Conservation (phyloP, 2,888 invertebrate genomes). For the Nomada goodeniana region DNA sequence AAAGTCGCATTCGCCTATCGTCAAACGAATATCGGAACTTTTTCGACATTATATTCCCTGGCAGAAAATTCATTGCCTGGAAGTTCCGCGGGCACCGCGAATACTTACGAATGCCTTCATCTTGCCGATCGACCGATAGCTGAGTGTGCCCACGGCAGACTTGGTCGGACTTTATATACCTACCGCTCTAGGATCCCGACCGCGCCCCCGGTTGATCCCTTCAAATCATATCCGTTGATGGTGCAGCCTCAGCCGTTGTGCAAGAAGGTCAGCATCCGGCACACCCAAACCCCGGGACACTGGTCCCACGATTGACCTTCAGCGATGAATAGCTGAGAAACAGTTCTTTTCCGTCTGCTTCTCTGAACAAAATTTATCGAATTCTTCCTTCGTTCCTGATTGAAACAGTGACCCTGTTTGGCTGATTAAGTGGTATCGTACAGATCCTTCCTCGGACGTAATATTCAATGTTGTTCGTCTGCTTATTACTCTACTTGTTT, state of each 20-base stretch:
- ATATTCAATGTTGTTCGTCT: too few species aligned
- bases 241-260: constrained; percentile 79
- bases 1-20: constrained; percentile 18
- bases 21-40: neutral
- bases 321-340: constrained; percentile 41
- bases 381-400: neutral
- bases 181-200: constrained; percentile 78
- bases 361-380: neutral
- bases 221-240: constrained; percentile 82
- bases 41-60: neutral
- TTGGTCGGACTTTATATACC: constrained; percentile 80
- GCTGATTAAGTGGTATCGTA: too few species aligned
- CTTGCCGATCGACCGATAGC: constrained; percentile 78
- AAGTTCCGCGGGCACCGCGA: constrained; percentile 57
- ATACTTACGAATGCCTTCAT: constrained; percentile 83
- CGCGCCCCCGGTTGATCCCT: constrained; percentile 82
- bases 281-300: constrained; percentile 77
- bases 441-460: too few species aligned
- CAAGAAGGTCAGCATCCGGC: constrained; percentile 81
- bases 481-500: too few species aligned
- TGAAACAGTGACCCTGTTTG: too few species aligned
- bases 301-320: constrained; percentile 64
- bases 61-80: neutral
- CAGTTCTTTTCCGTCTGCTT: constrained; percentile 22
- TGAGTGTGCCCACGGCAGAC: constrained; percentile 78